A percentile compares a stretch with the other conserved stretches of the same genome.
phyloP scores from a whole-genome alignment of 2,888 invertebrate species.

The Orthosia incerta region DNA sequence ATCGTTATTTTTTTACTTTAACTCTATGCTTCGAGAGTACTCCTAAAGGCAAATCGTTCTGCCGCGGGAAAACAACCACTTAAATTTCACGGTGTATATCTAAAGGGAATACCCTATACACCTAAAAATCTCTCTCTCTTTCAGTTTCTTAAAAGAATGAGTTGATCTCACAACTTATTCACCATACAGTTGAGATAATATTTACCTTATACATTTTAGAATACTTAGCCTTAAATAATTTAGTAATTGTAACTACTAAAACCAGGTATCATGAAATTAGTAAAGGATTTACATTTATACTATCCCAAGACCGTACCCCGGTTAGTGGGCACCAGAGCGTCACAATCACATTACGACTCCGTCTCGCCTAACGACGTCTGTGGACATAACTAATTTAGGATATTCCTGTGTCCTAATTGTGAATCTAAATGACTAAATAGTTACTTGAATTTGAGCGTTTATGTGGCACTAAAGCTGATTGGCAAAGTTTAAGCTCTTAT shows the following conservation, averaged over 20 bases:
- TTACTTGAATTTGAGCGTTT: slow-evolving; percentile 25
- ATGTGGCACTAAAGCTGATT: slow-evolving; percentile 7
- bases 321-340: background rate
- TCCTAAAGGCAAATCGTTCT: no score
- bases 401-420: slow-evolving; percentile 21
- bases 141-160: no score
- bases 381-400: slow-evolving; percentile 24
- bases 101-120: no score
- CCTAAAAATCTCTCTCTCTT: no score
- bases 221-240: background rate
- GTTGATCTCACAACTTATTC: no score
- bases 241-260: background rate
- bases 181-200: no score
- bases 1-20: no score
- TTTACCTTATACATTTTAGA: no score
- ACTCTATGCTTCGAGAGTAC: no score
- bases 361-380: slow-evolving; percentile 18
- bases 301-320: background rate
- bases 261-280: slow-evolving; percentile 1
- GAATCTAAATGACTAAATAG: slow-evolving; percentile 9
- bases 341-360: slow-evolving; percentile 29
- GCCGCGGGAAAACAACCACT: no score
- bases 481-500: slow-evolving; percentile 7
- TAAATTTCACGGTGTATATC: no score
- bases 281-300: background rate